A percentile compares a stretch with the other conserved stretches of the same genome.
Evolutionary conservation across 53 echinoderm and acorn worm species (phyloP).

Genomic region (Hippasteria phrygiana): DNA sequence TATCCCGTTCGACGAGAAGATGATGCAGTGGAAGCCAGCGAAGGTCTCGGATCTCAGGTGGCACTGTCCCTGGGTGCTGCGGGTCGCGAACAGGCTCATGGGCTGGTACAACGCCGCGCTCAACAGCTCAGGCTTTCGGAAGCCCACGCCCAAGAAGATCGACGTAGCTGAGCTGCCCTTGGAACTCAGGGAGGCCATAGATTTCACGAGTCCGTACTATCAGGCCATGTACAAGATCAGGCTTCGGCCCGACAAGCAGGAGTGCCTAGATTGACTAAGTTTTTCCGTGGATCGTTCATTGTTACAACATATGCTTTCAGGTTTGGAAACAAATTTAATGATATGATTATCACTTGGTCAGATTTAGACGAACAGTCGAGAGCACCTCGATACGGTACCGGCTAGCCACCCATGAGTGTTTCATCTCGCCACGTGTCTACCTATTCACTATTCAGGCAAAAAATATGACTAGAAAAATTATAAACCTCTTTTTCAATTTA

Average conservation of each 20-base stretch:
- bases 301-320: too few species aligned
- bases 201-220: slow-evolving; percentile 72
- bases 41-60: slow-evolving; percentile 67
- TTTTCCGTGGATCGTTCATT: not conserved
- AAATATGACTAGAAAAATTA: too few species aligned
- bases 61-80: slow-evolving; percentile 71
- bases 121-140: slow-evolving; percentile 70
- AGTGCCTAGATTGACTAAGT: slow-evolving; percentile 8
- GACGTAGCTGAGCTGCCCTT: slow-evolving; percentile 28
- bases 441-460: too few species aligned
- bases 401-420: too few species aligned
- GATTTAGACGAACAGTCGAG: too few species aligned
- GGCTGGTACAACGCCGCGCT: slow-evolving; percentile 79
- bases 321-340: too few species aligned
- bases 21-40: slow-evolving; percentile 79
- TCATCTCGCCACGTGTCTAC: too few species aligned
- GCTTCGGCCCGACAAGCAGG: slow-evolving; percentile 33
- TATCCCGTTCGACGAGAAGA: slow-evolving; percentile 68
- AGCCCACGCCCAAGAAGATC: slow-evolving; percentile 12
- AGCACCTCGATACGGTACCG: too few species aligned
- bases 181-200: slow-evolving; percentile 64
- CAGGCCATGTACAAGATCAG: slow-evolving; percentile 63
- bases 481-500: too few species aligned
- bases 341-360: too few species aligned
- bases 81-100: slow-evolving; percentile 60